phyloP scores from a whole-genome alignment of 2,888 invertebrate species.

The Tetragonula carbonaria region DNA sequence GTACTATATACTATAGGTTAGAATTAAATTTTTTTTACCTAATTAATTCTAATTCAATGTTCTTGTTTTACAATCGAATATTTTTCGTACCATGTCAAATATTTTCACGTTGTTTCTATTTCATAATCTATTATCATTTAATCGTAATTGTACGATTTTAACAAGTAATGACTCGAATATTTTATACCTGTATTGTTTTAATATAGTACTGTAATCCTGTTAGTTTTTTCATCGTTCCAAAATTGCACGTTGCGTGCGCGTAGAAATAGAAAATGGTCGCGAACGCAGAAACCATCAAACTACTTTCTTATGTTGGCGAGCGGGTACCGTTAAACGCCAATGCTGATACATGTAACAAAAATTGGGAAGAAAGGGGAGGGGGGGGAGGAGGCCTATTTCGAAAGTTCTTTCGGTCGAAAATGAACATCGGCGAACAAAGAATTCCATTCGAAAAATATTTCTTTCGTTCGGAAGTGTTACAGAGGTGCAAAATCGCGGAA shows the following conservation, averaged over 20 bases:
- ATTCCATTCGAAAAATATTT: not conserved
- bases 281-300: slow-evolving; percentile 72
- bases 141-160: too few relatives aligned
- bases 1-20: too few relatives aligned
- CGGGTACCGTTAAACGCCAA: slow-evolving; percentile 51
- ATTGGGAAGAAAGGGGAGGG: not conserved
- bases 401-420: not conserved
- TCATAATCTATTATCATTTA: too few relatives aligned
- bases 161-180: too few relatives aligned
- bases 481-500: not conserved
- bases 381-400: not conserved
- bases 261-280: slow-evolving; percentile 1
- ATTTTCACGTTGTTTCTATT: too few relatives aligned
- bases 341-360: slow-evolving; percentile 15
- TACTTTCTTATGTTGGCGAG: slow-evolving; percentile 73
- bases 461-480: not conserved
- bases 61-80: too few relatives aligned
- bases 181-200: too few relatives aligned
- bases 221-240: slow-evolving; percentile 52
- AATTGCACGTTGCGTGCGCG: slow-evolving; percentile 18
- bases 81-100: too few relatives aligned
- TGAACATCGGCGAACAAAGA: not conserved
- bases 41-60: too few relatives aligned
- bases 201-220: not conserved
- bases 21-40: too few relatives aligned